Percentiles rank a stretch among this genome's conserved stretches.
phyloP scores from a whole-genome alignment of 30 jellyfish, hydroid and myxozoan genomes.

The Turritopsis rubra region DNA sequence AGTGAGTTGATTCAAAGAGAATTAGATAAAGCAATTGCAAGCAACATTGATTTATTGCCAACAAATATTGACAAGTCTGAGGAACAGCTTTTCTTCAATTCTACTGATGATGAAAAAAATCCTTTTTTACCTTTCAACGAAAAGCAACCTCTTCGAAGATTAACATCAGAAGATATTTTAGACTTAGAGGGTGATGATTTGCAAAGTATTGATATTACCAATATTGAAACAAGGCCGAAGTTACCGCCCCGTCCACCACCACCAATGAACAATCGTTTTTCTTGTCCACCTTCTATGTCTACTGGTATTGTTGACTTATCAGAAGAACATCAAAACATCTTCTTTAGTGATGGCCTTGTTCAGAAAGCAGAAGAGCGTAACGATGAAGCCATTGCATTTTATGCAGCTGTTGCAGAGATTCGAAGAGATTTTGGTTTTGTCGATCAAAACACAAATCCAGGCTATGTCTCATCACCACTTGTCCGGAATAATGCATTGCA shows the following conservation, averaged over 20 bases:
- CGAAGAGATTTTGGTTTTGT: constrained; percentile 34
- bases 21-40: not conserved
- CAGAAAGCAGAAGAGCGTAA: constrained; percentile 82
- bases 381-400: constrained; percentile 80
- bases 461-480: constrained; percentile 46
- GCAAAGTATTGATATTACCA: not conserved
- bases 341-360: constrained; percentile 74
- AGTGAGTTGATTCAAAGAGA: not conserved
- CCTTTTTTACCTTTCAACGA: not conserved
- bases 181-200: not conserved
- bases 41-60: not conserved
- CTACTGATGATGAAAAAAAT: not conserved
- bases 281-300: constrained; percentile 30
- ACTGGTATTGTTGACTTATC: not conserved
- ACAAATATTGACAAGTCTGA: not conserved
- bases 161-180: not conserved
- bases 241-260: constrained; percentile 52
- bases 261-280: constrained; percentile 32
- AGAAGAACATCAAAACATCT: constrained; percentile 26
- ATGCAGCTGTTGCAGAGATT: constrained; percentile 49
- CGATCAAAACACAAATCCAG: constrained; percentile 59
- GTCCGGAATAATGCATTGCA: constrained; percentile 16
- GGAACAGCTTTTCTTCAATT: not conserved
- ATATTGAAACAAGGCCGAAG: not conserved
- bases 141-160: not conserved